Conservation (phyloP, 64 coral and sea anemone genomes). For the Orbicella faveolata region DNA sequence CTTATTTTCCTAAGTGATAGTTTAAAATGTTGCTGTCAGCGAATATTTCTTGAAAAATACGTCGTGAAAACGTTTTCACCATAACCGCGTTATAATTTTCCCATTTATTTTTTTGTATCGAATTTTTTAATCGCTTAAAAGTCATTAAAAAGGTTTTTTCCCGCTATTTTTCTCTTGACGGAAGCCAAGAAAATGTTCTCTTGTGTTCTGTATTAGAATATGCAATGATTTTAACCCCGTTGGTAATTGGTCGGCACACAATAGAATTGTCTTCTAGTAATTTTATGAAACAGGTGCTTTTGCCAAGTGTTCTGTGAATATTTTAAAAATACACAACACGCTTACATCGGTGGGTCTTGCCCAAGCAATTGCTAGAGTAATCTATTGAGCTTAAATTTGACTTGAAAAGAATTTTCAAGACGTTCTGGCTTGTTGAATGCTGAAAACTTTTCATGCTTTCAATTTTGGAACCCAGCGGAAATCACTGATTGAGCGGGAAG, state of each 20-base stretch:
- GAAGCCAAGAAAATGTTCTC: not conserved
- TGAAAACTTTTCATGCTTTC: not conserved
- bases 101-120: not conserved
- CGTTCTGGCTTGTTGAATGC: not conserved
- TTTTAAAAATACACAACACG: slow-evolving; percentile 32
- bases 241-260: slow-evolving; percentile 35
- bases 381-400: not conserved
- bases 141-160: not conserved
- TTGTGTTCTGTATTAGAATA: slow-evolving; percentile 19
- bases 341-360: slow-evolving; percentile 16
- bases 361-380: slow-evolving; percentile 14
- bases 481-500: not conserved
- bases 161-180: not conserved
- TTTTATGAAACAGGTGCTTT: slow-evolving; percentile 30
- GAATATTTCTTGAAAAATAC: not conserved
- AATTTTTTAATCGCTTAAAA: not conserved
- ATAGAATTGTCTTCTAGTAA: slow-evolving; percentile 26
- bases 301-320: slow-evolving; percentile 22
- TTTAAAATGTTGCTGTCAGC: not conserved
- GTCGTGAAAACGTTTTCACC: not conserved
- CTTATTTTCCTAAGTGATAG: not conserved
- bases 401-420: not conserved
- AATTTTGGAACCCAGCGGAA: not conserved
- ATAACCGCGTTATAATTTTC: not conserved
- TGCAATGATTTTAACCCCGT: slow-evolving; percentile 18